Evolutionary conservation across 2,113 vertebrate species (phyloP), one percentile per base, ranked within the genome.

Genomic region (Sprattus sprattus): DNA sequence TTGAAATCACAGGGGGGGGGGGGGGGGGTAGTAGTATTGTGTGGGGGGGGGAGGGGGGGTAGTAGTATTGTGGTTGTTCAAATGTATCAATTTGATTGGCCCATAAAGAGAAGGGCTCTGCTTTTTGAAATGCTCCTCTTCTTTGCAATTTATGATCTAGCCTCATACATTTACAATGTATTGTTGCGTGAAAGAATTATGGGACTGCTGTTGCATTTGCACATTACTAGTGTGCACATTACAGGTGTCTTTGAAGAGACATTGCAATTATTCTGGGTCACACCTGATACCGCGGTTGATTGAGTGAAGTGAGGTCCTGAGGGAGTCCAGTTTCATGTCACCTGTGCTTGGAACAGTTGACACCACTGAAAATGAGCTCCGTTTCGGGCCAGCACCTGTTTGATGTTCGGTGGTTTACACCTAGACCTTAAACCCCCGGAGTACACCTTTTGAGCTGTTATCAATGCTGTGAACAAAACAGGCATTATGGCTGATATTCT

Each of bases 221-320:
- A 75, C 67, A 25, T 13, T 75, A n/a, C 64, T 67, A 28, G 28
- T 75, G 28, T 16, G n/a, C n/a, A n/a, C n/a, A n/a, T n/a, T n/a
- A 32, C 32, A 78, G 71, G 71, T 78, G 71, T 78, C 71, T 71
- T 64, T 78, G 25, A 39, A 78, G 71, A 5, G 71, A 78, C 71
- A 39, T 18, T 13, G 28, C 71, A 13, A 16, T 78, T 78, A 39
- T 39, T 39, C 28, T 9, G 0, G 28, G 57, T 82, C 85, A 86
- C 81, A 86, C 85, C 85, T 83, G 85, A 86, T 86, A 78, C 81
- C 45, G 47, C 78, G 71, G 81, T 2, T 78, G 71, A 78, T 78
- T 44, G 71, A 78, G 71, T 78, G 71, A 78, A 78, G 71, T 32
- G 13, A 32, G 32, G 71, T 78, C 28, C 28, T 25, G 6, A 28